Conservation (phyloP, 2,888 invertebrate species). For the Aricia artaxerxes region DNA sequence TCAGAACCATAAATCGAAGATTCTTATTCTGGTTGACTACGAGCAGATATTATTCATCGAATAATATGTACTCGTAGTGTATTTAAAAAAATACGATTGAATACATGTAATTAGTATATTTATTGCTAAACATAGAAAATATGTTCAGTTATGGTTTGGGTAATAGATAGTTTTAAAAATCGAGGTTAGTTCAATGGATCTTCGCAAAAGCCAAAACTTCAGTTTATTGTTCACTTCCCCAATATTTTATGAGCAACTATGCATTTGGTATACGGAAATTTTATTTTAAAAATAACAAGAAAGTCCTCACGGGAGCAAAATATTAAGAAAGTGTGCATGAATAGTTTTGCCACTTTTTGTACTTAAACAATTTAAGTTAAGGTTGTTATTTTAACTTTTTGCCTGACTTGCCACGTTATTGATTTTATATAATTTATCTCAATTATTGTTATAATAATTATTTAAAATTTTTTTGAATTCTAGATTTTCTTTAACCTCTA, state of each 20-base stretch:
- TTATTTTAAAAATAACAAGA: background rate
- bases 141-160: too few relatives aligned
- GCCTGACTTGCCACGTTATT: background rate
- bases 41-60: background rate
- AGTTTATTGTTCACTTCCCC: too few relatives aligned
- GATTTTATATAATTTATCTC: background rate
- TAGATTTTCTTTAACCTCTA: background rate
- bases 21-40: background rate
- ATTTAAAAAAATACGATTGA: background rate
- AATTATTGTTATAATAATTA: background rate
- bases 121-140: too few relatives aligned
- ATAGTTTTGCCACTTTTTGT: background rate
- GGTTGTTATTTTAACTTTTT: background rate
- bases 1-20: background rate
- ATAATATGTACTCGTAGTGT: background rate
- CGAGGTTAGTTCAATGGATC: too few relatives aligned
- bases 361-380: constrained; percentile 1
- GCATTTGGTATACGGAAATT: too few relatives aligned
- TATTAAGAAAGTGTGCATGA: background rate
- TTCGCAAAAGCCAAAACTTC: too few relatives aligned
- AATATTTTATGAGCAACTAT: too few relatives aligned
- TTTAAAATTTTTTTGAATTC: background rate
- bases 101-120: too few relatives aligned
- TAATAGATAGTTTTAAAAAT: too few relatives aligned
- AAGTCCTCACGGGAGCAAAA: background rate